These are phyloP conservation scores for Ypsolopha sequella DNA, from an alignment of 2,888 invertebrate species.

Conservation along the genomic window DNA sequence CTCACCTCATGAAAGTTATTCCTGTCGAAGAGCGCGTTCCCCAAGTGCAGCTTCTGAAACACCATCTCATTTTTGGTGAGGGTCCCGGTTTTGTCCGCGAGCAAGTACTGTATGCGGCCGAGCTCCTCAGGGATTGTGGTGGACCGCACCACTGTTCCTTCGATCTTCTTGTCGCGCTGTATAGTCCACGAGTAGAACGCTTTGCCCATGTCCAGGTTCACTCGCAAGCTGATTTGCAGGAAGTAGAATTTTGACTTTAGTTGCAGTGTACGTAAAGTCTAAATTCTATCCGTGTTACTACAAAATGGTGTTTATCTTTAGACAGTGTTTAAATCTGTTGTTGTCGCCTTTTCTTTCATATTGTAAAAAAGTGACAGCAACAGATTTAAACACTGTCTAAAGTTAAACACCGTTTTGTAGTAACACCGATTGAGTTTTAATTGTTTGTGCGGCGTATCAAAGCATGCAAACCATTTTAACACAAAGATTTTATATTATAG, in stretches of 20 bases:
- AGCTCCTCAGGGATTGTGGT: constrained; percentile 99
- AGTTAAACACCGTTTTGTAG: no score
- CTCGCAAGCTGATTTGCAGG: constrained; percentile 80
- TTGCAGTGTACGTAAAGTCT: no score
- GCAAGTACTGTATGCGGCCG: constrained; percentile 95
- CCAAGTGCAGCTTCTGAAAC: constrained; percentile 94
- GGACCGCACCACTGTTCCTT: constrained; percentile 94
- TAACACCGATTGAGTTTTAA: no score
- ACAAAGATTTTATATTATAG: no score
- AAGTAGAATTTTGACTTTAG: not conserved
- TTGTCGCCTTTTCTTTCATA: no score
- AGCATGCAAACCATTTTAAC: no score
- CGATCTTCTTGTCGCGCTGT: constrained; percentile 92
- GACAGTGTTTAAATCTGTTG: no score
- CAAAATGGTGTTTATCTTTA: no score
- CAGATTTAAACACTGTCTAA: no score
- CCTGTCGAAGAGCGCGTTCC: constrained; percentile 90
- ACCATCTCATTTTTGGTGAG: constrained; percentile 99
- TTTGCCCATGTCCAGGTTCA: constrained; percentile 99
- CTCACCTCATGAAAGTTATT: constrained; percentile 87
- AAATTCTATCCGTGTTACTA: no score
- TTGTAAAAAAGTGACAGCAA: no score
- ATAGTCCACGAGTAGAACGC: constrained; percentile 98
- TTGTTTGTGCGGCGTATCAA: no score
- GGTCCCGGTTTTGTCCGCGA: constrained; percentile 99